A percentile compares a stretch with the other conserved stretches of the same genome.
Conservation (phyloP, 35 echinoderm and acorn worm species). For the Stichopus chloronotus region DNA sequence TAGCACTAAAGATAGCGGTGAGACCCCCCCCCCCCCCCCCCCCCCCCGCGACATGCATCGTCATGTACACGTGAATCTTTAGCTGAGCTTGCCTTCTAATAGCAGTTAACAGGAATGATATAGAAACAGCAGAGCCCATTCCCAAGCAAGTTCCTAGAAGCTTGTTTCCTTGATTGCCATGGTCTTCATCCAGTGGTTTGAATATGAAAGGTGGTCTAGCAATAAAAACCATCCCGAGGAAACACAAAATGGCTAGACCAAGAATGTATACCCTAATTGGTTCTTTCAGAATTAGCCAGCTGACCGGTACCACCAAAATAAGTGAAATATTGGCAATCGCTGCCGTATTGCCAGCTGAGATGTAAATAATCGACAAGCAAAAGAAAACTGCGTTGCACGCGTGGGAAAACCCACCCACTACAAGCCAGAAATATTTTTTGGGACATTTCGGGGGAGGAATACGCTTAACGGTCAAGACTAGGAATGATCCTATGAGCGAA, state of each 20-base stretch:
- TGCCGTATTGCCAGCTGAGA: background rate
- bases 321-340: background rate
- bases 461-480: background rate
- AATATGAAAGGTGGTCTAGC: background rate
- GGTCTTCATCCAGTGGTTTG: background rate
- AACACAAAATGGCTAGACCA: background rate
- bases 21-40: background rate
- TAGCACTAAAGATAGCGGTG: background rate
- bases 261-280: background rate
- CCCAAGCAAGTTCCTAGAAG: background rate
- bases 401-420: background rate
- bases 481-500: background rate
- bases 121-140: background rate
- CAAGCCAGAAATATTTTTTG: background rate
- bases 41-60: background rate
- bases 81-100: background rate
- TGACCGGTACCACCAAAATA: background rate
- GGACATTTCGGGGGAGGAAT: background rate
- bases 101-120: background rate
- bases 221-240: background rate
- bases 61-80: background rate
- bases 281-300: background rate
- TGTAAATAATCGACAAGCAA: background rate
- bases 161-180: background rate
- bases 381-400: background rate